These are phyloP conservation scores for Drosophila repleta DNA, from an alignment of 1,140 invertebrate genomes.

Conservation along the genomic window DNA sequence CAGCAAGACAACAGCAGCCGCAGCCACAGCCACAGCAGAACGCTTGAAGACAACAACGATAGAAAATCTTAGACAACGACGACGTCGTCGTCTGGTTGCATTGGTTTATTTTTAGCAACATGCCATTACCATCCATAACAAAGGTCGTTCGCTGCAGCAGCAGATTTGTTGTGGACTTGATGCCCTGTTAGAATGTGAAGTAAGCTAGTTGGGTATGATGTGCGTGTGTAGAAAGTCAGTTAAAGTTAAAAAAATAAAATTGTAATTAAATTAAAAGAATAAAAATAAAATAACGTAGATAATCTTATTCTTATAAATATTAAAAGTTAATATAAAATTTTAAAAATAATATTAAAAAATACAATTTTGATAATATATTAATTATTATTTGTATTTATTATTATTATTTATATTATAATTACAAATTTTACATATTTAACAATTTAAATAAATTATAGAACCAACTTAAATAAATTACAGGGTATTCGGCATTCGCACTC, in stretches of 20 bases:
- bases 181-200: conserved; percentile 2
- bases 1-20: conserved; percentile 45
- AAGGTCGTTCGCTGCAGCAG: conserved; percentile 73
- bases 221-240: background rate
- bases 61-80: conserved; percentile 73
- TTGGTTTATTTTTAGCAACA: conserved; percentile 79
- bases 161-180: conserved; percentile 29
- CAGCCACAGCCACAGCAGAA: conserved; percentile 29
- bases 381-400: background rate
- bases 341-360: too few relatives aligned
- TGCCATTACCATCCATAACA: conserved; percentile 53
- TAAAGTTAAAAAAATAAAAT: too few relatives aligned
- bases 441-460: too few relatives aligned
- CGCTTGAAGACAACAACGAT: conserved; percentile 37
- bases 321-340: too few relatives aligned
- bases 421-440: too few relatives aligned
- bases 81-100: conserved; percentile 30
- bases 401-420: too few relatives aligned
- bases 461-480: too few relatives aligned
- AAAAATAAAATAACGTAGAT: too few relatives aligned
- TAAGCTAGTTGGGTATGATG: conserved; percentile 2
- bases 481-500: too few relatives aligned
- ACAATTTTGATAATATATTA: too few relatives aligned
- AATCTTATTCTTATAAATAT: too few relatives aligned
- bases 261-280: background rate